phyloP scores from a whole-genome alignment of 1,140 invertebrate species.

The Eumaeus atala region DNA sequence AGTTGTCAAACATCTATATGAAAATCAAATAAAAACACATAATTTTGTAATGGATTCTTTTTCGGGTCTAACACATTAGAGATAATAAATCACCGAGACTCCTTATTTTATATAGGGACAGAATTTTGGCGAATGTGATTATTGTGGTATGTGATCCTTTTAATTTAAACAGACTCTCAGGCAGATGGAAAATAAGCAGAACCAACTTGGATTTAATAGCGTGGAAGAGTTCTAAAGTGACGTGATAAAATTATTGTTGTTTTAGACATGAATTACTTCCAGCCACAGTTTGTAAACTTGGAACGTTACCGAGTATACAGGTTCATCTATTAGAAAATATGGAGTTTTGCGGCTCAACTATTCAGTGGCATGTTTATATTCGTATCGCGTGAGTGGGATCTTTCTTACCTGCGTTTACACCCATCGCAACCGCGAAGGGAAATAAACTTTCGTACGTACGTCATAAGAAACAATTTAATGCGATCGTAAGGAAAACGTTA shows the following conservation, averaged over 20 bases:
- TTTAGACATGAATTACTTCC: neutral
- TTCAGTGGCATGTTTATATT: slow-evolving; percentile 59
- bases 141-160: no score
- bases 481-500: slow-evolving; percentile 26
- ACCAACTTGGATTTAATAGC: no score
- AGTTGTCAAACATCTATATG: no score
- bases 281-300: slow-evolving; percentile 40
- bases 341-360: slow-evolving; percentile 35
- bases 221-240: neutral
- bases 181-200: no score
- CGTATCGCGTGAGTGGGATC: slow-evolving; percentile 60
- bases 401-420: slow-evolving; percentile 36
- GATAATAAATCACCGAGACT: no score
- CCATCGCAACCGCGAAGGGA: slow-evolving; percentile 19
- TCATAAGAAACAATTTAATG: slow-evolving; percentile 33
- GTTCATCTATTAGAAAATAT: slow-evolving; percentile 63
- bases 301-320: slow-evolving; percentile 59
- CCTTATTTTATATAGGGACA: no score
- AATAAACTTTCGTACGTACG: slow-evolving; percentile 27
- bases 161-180: no score
- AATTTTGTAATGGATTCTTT: no score
- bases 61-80: no score
- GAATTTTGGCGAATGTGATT: no score
- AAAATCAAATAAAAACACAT: no score
- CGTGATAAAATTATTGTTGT: slow-evolving; percentile 4